phyloP scores from a whole-genome alignment of 2,888 invertebrate species.

The Netelia melanura region DNA sequence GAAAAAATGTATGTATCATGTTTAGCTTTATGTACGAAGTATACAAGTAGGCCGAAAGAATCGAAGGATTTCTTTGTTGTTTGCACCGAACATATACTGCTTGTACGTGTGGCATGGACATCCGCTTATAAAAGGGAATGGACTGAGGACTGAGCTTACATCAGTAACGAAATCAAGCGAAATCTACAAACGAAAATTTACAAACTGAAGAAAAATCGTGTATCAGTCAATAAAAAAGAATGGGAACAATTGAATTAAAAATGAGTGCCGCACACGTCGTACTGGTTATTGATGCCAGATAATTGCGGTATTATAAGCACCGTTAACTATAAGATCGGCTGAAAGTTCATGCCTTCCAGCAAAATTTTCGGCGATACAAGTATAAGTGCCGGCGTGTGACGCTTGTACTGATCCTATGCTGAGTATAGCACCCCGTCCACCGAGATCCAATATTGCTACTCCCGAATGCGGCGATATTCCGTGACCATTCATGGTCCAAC shows the following conservation, averaged over 20 bases:
- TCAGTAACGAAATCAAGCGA: constrained; percentile 42
- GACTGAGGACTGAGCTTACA: constrained; percentile 48
- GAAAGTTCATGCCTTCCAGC: constrained; percentile 86
- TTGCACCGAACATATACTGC: not conserved
- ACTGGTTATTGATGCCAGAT: constrained; percentile 21
- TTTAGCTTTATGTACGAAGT: too few species aligned
- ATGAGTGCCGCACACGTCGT: not conserved
- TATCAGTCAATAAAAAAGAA: constrained; percentile 50
- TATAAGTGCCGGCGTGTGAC: constrained; percentile 87
- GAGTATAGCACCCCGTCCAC: constrained; percentile 88
- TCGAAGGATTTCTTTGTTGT: not conserved
- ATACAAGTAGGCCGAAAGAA: not conserved
- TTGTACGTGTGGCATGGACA: constrained; percentile 13
- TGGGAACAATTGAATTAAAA: constrained; percentile 55
- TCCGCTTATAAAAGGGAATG: constrained; percentile 51
- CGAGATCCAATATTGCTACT: constrained; percentile 87
- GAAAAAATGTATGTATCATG: too few species aligned
- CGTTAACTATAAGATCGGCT: constrained; percentile 86
- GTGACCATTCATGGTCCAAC: constrained; percentile 86
- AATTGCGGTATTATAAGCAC: constrained; percentile 74
- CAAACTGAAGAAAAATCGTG: constrained; percentile 47
- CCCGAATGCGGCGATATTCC: constrained; percentile 84
- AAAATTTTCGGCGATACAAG: constrained; percentile 87
- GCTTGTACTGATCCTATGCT: constrained; percentile 87
- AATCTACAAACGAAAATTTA: constrained; percentile 8